These are phyloP conservation scores for Falco punctatus DNA, from an alignment of 2,113 vertebrate genomes.

Conservation along the genomic window DNA sequence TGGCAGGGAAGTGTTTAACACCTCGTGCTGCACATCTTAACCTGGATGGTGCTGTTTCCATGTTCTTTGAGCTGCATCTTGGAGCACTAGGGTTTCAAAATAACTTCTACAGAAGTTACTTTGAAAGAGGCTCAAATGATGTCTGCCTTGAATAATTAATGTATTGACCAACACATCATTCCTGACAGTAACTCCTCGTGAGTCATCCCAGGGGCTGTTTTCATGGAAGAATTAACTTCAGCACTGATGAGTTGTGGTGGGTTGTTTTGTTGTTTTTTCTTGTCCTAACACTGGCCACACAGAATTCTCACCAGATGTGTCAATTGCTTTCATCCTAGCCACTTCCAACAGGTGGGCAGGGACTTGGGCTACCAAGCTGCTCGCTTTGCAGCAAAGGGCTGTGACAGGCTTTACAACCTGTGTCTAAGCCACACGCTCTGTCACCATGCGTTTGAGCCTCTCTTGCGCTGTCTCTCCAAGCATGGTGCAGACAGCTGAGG, in stretches of 20 bases:
- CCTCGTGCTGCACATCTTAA: background rate
- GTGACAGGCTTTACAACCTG: background rate
- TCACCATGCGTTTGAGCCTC: background rate
- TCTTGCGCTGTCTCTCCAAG: background rate
- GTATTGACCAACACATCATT: background rate
- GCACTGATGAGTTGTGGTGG: background rate
- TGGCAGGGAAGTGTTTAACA: background rate
- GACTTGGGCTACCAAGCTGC: background rate
- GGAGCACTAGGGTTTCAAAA: background rate
- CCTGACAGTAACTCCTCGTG: background rate
- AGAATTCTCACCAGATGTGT: background rate
- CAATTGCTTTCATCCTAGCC: background rate
- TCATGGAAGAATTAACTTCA: background rate
- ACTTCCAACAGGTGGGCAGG: background rate
- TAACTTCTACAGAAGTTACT: background rate
- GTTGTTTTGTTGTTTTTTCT: background rate
- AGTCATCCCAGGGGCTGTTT: background rate
- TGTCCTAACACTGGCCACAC: background rate
- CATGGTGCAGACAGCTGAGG: fast-evolving
- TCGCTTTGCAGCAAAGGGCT: background rate
- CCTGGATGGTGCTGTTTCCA: fast-evolving
- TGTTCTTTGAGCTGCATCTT: background rate
- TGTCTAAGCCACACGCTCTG: fast-evolving
- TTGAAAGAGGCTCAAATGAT: background rate
- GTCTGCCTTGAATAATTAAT: background rate